phyloP scores from a whole-genome alignment of 2,888 invertebrate species.

The Heliconius erato region DNA sequence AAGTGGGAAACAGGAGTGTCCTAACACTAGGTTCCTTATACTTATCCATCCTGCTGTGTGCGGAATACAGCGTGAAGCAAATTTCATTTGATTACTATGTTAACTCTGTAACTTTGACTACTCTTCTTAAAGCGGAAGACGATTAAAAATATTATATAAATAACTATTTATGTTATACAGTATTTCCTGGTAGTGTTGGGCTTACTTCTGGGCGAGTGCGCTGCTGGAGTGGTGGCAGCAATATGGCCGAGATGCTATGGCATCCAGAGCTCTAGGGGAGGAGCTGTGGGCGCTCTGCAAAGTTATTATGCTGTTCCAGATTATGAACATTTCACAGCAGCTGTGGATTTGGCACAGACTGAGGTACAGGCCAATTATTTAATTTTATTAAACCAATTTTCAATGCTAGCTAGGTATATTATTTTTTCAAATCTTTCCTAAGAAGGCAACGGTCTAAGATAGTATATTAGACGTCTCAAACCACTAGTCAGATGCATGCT shows the following conservation, averaged over 20 bases:
- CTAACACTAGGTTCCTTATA: too few relatives aligned
- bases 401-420: too few relatives aligned
- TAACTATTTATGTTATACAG: conserved; percentile 68
- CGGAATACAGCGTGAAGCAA: too few relatives aligned
- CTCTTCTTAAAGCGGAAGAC: not conserved
- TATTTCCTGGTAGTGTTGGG: conserved; percentile 90
- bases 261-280: conserved; percentile 88
- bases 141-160: not conserved
- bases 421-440: too few relatives aligned
- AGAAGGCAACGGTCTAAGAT: not conserved
- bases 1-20: too few relatives aligned
- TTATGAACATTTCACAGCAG: conserved; percentile 90
- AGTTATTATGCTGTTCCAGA: conserved; percentile 92
- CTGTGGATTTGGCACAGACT: conserved; percentile 92
- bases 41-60: too few relatives aligned
- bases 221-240: conserved; percentile 89
- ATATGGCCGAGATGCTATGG: conserved; percentile 93
- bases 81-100: too few relatives aligned
- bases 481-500: not conserved
- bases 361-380: conserved; percentile 58
- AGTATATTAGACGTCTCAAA: not conserved
- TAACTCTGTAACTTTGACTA: not conserved
- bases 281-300: conserved; percentile 90
- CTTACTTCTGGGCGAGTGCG: conserved; percentile 89
- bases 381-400: too few relatives aligned